Evolutionary conservation across 2,888 invertebrate genomes (phyloP).

Genomic region (Tetramorium bicarinatum): DNA sequence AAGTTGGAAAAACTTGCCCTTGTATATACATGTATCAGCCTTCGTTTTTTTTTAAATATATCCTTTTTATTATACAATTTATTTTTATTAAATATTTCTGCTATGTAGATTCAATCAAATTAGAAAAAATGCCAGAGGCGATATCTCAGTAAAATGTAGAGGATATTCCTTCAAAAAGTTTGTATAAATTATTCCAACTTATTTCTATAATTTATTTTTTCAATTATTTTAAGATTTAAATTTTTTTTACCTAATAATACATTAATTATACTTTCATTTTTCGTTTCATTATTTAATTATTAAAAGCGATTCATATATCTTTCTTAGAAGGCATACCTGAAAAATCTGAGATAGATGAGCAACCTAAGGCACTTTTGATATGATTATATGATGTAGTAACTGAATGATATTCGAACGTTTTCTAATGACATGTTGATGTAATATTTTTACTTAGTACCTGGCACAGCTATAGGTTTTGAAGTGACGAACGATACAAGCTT

Average conservation of each 20-base stretch:
- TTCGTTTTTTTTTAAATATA: neutral
- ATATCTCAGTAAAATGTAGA: neutral
- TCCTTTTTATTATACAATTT: neutral
- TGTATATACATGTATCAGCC: too few relatives aligned
- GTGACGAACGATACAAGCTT: constrained; percentile 88
- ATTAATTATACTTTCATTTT: neutral
- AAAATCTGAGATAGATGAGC: neutral
- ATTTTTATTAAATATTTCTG: neutral
- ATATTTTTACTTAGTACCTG: constrained; percentile 87
- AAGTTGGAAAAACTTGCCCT: too few relatives aligned
- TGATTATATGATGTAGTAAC: neutral
- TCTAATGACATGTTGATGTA: neutral
- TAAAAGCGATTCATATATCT: neutral
- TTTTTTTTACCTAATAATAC: neutral
- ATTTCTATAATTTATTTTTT: neutral
- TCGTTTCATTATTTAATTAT: neutral
- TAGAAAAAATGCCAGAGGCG: too few relatives aligned
- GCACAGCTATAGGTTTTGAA: constrained; percentile 89
- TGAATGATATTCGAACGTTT: neutral
- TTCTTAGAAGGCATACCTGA: constrained; percentile 17
- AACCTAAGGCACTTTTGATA: neutral
- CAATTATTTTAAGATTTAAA: neutral
- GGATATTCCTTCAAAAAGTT: constrained; percentile 8
- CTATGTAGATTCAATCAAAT: neutral
- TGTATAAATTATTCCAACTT: neutral